Evolutionary conservation across 2,888 invertebrate species (phyloP).

Genomic region (Dolomedes plantarius): DNA sequence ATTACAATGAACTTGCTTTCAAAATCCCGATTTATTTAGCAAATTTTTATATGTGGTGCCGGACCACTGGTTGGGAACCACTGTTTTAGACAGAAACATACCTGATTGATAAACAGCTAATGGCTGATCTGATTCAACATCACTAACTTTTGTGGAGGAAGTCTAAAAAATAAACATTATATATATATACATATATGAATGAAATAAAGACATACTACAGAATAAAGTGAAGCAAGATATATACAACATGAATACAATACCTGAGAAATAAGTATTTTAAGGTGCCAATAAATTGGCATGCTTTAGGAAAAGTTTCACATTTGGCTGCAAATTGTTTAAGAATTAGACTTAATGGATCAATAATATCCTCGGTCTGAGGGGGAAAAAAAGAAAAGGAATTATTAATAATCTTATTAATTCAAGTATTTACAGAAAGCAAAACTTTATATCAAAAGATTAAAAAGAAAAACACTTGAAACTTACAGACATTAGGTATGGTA

Average conservation of each 20-base stretch:
- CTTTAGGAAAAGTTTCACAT: conserved; percentile 79
- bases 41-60: too few relatives aligned
- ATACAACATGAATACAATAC: too few relatives aligned
- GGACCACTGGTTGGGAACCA: too few relatives aligned
- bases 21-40: too few relatives aligned
- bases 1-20: too few relatives aligned
- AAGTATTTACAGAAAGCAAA: too few relatives aligned
- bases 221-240: too few relatives aligned
- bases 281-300: conserved; percentile 81
- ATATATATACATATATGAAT: background rate
- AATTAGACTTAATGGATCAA: conserved; percentile 80
- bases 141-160: background rate
- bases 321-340: conserved; percentile 81
- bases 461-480: conserved; percentile 73
- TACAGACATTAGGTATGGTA: conserved; percentile 81
- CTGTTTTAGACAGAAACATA: too few relatives aligned
- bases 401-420: too few relatives aligned
- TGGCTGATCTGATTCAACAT: conserved; percentile 15
- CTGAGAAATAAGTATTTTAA: conserved; percentile 79
- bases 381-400: background rate
- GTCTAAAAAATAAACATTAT: background rate
- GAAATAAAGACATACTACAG: background rate
- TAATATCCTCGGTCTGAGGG: conserved; percentile 80
- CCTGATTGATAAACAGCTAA: conserved; percentile 51
- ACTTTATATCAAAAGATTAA: too few relatives aligned